Evolutionary conservation across 2,113 vertebrate genomes (phyloP).

Genomic region (Tragelaphus buxtoni): DNA sequence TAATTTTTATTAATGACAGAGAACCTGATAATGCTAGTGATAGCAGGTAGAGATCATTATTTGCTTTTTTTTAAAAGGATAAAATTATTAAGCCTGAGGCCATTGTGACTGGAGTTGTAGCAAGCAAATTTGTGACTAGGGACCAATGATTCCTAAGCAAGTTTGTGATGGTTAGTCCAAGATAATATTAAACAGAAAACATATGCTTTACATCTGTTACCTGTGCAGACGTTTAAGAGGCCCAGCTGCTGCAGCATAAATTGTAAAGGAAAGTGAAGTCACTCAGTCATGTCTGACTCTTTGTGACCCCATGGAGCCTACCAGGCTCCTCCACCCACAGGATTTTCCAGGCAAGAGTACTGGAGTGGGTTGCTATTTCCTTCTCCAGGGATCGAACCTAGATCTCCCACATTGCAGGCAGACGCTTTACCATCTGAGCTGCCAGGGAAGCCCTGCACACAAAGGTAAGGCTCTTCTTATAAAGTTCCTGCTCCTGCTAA

Average conservation of each 20-base stretch:
- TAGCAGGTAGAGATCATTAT: neutral
- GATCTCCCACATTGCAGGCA: neutral
- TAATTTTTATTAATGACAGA: neutral
- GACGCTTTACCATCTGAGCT: neutral
- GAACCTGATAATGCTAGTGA: neutral
- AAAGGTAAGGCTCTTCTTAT: neutral
- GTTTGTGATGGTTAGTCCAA: neutral
- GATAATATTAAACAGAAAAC: neutral
- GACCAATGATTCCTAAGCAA: neutral
- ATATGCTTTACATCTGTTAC: neutral
- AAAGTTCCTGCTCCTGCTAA: neutral
- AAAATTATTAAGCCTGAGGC: neutral
- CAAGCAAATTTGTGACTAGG: neutral
- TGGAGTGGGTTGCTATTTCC: neutral
- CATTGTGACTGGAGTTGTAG: neutral
- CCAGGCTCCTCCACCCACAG: neutral
- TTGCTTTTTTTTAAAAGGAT: neutral
- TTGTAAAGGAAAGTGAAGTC: neutral
- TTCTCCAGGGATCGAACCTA: neutral
- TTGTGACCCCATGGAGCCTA: neutral
- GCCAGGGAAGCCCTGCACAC: neutral
- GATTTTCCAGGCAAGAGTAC: neutral
- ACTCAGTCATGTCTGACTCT: neutral
- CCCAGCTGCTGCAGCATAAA: neutral
- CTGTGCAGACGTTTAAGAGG: neutral